Percentiles rank a stretch among this genome's conserved stretches.
Evolutionary conservation across 2,888 invertebrate genomes (phyloP).

Genomic region (Kuschelorhynchus macadamiae): DNA sequence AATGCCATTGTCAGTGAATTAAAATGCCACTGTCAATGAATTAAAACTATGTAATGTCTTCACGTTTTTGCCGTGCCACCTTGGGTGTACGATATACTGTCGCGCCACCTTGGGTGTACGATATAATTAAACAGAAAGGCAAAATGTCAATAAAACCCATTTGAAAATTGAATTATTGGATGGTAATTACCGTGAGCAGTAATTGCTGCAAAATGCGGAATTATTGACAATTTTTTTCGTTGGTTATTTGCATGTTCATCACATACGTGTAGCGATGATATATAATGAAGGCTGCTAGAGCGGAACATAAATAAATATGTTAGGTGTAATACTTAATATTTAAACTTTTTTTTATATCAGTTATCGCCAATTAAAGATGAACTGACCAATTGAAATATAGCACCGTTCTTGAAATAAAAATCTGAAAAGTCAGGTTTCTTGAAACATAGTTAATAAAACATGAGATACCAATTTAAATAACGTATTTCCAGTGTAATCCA

Average conservation of each 20-base stretch:
- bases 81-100: too few species aligned
- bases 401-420: too few species aligned
- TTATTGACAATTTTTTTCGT: slow-evolving; percentile 26
- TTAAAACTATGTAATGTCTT: slow-evolving; percentile 9
- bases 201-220: slow-evolving; percentile 27
- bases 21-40: neutral
- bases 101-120: too few species aligned
- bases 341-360: too few species aligned
- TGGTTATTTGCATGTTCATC: slow-evolving; percentile 29
- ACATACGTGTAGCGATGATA: slow-evolving; percentile 13
- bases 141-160: slow-evolving; percentile 21
- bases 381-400: too few species aligned
- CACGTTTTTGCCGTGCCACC: slow-evolving; percentile 14
- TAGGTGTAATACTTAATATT: too few species aligned
- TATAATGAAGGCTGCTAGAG: slow-evolving; percentile 26
- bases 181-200: slow-evolving; percentile 17
- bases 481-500: too few species aligned
- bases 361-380: too few species aligned
- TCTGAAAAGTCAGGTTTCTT: too few species aligned
- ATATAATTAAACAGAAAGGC: slow-evolving; percentile 19
- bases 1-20: too few species aligned
- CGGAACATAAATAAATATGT: slow-evolving; percentile 12
- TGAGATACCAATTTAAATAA: too few species aligned
- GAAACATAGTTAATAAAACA: too few species aligned
- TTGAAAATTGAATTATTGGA: slow-evolving; percentile 24